Conservation (phyloP, 1,140 invertebrate species). For the Samia ricini region DNA sequence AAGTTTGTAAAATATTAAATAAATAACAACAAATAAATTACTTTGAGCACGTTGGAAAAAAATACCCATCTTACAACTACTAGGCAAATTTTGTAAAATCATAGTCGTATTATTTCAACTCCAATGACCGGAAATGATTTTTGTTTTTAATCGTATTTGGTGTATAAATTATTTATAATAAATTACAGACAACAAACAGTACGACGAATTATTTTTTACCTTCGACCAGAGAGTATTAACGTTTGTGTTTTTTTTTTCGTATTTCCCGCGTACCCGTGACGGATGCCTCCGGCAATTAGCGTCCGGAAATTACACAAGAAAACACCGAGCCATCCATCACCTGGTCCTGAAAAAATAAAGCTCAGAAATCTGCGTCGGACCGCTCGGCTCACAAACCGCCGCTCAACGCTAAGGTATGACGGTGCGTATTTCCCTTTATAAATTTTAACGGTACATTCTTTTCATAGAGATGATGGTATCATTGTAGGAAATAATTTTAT, state of each 20-base stretch:
- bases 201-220: slow-evolving; percentile 22
- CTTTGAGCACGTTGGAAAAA: no score
- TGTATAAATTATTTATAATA: no score
- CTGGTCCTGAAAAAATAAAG: slow-evolving; percentile 64
- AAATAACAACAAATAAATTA: no score
- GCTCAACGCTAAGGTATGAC: slow-evolving; percentile 44
- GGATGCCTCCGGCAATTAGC: slow-evolving; percentile 68
- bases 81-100: no score
- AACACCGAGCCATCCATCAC: slow-evolving; percentile 68
- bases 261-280: slow-evolving; percentile 44
- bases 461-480: background rate
- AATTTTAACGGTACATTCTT: background rate
- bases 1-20: no score
- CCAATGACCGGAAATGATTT: no score
- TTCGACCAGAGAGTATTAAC: slow-evolving; percentile 10
- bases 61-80: no score
- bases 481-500: no score
- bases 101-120: no score
- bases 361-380: slow-evolving; percentile 56
- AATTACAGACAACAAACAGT: slow-evolving; percentile 11
- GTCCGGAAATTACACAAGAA: slow-evolving; percentile 72
- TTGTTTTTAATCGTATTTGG: no score
- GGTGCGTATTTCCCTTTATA: slow-evolving; percentile 21
- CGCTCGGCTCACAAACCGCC: slow-evolving; percentile 46
- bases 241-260: slow-evolving; percentile 31